Percentiles rank a stretch among this genome's conserved stretches.
Conservation (phyloP, 2,797 vertebrate genomes). For the Decapterus maruadsi region DNA sequence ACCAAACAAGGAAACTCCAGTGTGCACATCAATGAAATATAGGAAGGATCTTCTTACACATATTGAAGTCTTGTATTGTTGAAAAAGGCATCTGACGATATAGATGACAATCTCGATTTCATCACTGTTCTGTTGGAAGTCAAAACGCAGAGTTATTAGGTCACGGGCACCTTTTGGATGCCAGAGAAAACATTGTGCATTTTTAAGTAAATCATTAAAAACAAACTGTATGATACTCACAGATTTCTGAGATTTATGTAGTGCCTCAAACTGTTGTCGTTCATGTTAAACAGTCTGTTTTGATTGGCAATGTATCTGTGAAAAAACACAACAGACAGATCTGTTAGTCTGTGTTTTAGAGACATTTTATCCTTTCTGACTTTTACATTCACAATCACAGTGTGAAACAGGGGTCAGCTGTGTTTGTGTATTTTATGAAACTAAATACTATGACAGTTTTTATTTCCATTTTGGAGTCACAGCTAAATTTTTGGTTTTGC, state of each 20-base stretch:
- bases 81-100: slow-evolving; percentile 92
- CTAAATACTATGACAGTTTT: neutral
- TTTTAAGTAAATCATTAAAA: neutral
- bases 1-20: neutral
- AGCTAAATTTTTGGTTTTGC: no score
- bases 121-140: slow-evolving; percentile 91
- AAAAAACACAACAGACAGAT: neutral
- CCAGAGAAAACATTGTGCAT: neutral
- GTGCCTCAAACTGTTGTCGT: slow-evolving; percentile 91
- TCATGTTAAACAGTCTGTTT: slow-evolving; percentile 90
- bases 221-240: slow-evolving; percentile 85
- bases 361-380: no score
- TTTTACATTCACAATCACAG: neutral
- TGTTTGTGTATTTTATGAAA: slow-evolving; percentile 18
- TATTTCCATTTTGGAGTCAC: no score
- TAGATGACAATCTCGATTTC: slow-evolving; percentile 90
- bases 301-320: slow-evolving; percentile 95
- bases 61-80: slow-evolving; percentile 95
- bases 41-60: slow-evolving; percentile 87
- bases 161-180: neutral
- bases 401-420: neutral
- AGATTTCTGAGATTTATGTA: slow-evolving; percentile 95
- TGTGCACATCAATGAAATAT: neutral
- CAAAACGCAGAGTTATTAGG: slow-evolving; percentile 5
- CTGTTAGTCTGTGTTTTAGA: neutral